Evolutionary conservation across 2,888 invertebrate genomes (phyloP), one percentile per base, ranked within the genome.

Genomic region (Druceiella hillmani): DNA sequence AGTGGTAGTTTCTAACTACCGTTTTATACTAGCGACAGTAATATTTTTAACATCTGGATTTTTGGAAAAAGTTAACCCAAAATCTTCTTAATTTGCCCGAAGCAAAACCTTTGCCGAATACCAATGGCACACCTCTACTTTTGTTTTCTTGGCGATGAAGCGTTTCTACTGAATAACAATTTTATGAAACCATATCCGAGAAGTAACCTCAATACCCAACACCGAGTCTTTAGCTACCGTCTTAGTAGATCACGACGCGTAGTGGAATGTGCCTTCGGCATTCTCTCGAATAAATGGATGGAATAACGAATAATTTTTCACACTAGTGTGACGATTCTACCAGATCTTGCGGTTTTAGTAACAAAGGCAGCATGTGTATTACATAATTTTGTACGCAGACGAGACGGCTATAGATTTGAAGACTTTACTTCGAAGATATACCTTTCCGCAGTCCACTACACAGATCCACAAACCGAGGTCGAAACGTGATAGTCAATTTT

Each of bases 401-500:
- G 47, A 45, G 47, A 50, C 22, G 46, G 47, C 10, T 50, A 50
- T 43, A 11, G 22, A 9, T 48, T 47, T 33, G 13, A 47, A 46
- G 46, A 50, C 43, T 43, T 43, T 45, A 43, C 41, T 45, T 43
- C 7, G 35, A 43, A 14, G 43, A 35, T 26, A 5, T 16, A 7
- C 40, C 36, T 15, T 35, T 28, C 17, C n/a, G 5, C 3, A 5
- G 10, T 9, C 36, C 36, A 35, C 36, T 3, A 35, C 28, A 30
- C n/a, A n/a, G n/a, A 27, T 27, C 27, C 27, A 27, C 27, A 27
- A 27, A 27, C 27, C 27, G 11, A 46, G 46, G 48, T 15, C 15
- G 48, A 45, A 40, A 12, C 15, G 44, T 47, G 39, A 40, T 48
- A 46, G 47, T 47, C 17, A 43, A 46, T 36, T 50, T 51, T 29